These are phyloP conservation scores for Asbolus verrucosus DNA, from an alignment of 1,140 invertebrate species.

Conservation along the genomic window DNA sequence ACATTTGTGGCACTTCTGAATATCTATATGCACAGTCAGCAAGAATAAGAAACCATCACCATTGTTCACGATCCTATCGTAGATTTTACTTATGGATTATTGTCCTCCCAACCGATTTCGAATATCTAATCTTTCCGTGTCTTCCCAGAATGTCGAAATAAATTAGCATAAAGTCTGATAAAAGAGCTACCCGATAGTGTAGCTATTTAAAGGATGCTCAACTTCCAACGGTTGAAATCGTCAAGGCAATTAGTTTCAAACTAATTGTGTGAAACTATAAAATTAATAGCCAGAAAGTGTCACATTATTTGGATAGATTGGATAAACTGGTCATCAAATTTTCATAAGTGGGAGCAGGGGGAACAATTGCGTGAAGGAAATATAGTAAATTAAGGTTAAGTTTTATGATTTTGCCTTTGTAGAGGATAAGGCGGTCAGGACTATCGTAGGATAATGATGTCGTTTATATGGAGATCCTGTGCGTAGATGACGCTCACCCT, in stretches of 20 bases:
- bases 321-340: conserved; percentile 35
- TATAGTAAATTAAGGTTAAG: conserved; percentile 43
- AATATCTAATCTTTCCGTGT: conserved; percentile 34
- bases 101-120: conserved; percentile 28
- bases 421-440: conserved; percentile 40
- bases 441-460: conserved; percentile 41
- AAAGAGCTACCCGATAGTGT: too few relatives aligned
- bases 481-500: conserved; percentile 30
- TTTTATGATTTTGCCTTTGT: conserved; percentile 41
- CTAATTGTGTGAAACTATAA: too few relatives aligned
- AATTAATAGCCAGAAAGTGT: conserved; percentile 23
- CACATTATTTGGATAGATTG: conserved; percentile 22
- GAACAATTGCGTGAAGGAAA: conserved; percentile 26
- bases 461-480: conserved; percentile 42
- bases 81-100: conserved; percentile 45
- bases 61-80: conserved; percentile 42
- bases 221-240: too few relatives aligned
- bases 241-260: too few relatives aligned
- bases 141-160: conserved; percentile 17
- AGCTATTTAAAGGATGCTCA: too few relatives aligned
- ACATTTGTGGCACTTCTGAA: conserved; percentile 21
- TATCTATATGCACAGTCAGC: conserved; percentile 36
- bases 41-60: conserved; percentile 31
- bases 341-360: conserved; percentile 36
- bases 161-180: conserved; percentile 32